A percentile compares a stretch with the other conserved stretches of the same genome.
phyloP scores from a whole-genome alignment of 2,113 vertebrate genomes.

The Edolisoma coerulescens region DNA sequence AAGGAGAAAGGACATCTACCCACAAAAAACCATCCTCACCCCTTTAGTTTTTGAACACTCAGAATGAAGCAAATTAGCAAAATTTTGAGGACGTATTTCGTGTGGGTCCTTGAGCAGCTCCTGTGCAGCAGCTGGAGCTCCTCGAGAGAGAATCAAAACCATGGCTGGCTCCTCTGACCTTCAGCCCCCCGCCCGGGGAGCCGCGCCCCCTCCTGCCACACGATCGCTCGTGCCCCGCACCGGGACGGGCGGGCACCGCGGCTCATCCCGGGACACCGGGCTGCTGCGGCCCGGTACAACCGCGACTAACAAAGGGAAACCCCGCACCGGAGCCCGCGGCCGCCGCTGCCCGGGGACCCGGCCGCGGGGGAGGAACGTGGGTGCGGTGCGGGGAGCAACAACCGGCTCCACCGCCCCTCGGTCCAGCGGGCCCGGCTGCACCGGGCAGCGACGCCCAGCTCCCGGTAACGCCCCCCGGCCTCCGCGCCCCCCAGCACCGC shows the following conservation, averaged over 20 bases:
- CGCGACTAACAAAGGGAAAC: background rate
- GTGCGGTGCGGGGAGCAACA: no score
- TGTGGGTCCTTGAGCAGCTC: background rate
- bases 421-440: background rate
- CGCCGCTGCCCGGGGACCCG: no score
- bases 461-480: background rate
- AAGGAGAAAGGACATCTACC: accelerated
- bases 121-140: accelerated
- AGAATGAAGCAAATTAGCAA: accelerated
- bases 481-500: no score
- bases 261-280: background rate
- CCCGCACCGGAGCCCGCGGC: background rate
- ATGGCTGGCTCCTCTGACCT: background rate
- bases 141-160: accelerated
- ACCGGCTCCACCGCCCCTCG: background rate
- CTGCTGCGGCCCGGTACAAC: background rate
- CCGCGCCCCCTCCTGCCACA: background rate
- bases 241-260: background rate
- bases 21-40: accelerated
- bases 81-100: background rate
- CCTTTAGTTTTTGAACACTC: accelerated
- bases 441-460: background rate
- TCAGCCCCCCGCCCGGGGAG: background rate
- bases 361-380: no score
- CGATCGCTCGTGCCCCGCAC: background rate